Evolutionary conservation across 2,888 invertebrate species (phyloP).

Genomic region (Cynaeus angustus): DNA sequence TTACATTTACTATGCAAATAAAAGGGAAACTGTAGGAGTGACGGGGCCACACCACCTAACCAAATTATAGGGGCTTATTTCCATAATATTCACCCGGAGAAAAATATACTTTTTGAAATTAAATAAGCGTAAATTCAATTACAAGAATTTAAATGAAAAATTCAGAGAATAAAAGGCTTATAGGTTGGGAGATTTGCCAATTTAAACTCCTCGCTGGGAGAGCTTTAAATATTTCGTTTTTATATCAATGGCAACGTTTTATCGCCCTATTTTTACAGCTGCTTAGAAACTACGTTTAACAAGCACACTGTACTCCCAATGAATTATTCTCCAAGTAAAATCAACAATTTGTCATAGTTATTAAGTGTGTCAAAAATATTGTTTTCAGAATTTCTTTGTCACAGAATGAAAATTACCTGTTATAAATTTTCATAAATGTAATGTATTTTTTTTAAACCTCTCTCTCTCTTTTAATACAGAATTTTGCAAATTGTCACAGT

Average conservation of each 20-base stretch:
- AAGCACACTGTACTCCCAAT: too few relatives aligned
- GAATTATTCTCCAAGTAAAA: too few relatives aligned
- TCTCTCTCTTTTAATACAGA: too few relatives aligned
- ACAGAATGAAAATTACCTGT: too few relatives aligned
- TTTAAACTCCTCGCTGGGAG: constrained; percentile 29
- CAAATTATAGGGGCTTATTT: constrained; percentile 48
- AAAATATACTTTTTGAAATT: constrained; percentile 52
- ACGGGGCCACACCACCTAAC: constrained; percentile 44
- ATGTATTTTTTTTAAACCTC: too few relatives aligned
- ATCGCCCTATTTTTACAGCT: constrained; percentile 11
- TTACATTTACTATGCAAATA: constrained; percentile 36
- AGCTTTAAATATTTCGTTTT: constrained; percentile 35
- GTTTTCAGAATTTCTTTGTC: too few relatives aligned
- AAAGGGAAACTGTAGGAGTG: constrained; percentile 29
- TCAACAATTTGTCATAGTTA: too few relatives aligned
- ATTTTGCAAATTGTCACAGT: too few relatives aligned
- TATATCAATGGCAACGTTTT: constrained; percentile 13
- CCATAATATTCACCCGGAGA: constrained; percentile 49
- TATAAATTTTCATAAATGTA: too few relatives aligned
- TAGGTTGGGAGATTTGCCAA: constrained; percentile 47
- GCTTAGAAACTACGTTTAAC: constrained; percentile 5
- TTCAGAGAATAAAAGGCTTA: constrained; percentile 48
- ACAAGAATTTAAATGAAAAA: constrained; percentile 55
- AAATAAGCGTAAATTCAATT: constrained; percentile 54
- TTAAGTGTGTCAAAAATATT: too few relatives aligned